These are phyloP conservation scores for Gallinago jamesoni DNA, from an alignment of 2,113 vertebrate species.

Conservation along the genomic window DNA sequence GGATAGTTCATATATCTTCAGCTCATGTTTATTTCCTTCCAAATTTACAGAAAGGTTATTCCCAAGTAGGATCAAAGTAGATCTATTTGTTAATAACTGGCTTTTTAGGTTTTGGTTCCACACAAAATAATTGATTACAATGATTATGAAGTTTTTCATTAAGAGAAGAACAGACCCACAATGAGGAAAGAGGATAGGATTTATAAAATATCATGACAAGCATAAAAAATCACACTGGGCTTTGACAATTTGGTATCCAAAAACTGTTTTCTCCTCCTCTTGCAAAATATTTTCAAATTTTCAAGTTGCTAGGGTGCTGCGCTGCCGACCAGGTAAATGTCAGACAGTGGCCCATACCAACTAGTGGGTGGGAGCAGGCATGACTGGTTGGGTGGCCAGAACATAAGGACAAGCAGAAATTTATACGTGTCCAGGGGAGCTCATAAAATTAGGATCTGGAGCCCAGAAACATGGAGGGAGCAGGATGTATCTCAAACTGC, in stretches of 20 bases:
- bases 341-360: rapidly evolving
- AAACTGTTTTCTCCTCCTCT: background rate
- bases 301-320: background rate
- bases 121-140: background rate
- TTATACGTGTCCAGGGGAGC: background rate
- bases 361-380: background rate
- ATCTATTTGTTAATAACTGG: background rate
- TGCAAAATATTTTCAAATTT: background rate
- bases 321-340: background rate
- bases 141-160: background rate
- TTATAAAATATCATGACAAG: background rate
- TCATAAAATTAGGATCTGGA: background rate
- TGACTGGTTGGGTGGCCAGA: background rate
- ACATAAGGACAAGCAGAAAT: background rate
- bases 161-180: background rate
- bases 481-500: background rate
- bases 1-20: background rate
- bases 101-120: background rate
- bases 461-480: background rate
- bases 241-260: background rate
- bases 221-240: background rate
- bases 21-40: background rate
- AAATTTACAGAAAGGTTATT: background rate
- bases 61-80: background rate
- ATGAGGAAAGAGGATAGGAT: background rate